These are phyloP conservation scores for Cichlasoma orientale DNA, from an alignment of 2,797 vertebrate genomes.

Conservation along the genomic window DNA sequence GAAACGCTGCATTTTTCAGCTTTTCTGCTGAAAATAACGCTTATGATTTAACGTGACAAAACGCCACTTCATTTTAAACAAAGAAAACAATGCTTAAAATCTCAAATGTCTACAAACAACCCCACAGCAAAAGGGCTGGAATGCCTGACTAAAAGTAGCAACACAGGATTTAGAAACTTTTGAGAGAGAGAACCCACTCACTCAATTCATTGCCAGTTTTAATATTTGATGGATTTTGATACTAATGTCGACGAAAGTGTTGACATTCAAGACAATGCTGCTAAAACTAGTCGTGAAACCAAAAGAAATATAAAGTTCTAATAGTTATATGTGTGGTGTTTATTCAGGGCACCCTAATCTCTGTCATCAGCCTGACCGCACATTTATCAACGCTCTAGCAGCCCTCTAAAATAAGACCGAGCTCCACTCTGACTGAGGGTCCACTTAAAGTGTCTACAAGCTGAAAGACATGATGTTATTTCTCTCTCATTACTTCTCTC, in stretches of 20 bases:
- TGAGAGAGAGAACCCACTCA: background rate
- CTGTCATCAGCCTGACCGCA: conserved; percentile 56
- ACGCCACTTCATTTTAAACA: background rate
- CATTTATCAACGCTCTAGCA: conserved; percentile 50
- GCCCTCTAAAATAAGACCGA: conserved; percentile 68
- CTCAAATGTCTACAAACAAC: background rate
- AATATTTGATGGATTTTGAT: background rate
- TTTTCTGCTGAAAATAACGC: background rate
- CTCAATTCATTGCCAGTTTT: background rate
- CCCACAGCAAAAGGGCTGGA: background rate
- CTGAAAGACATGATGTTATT: conserved; percentile 33
- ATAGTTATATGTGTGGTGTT: conserved; percentile 37
- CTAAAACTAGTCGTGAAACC: conserved; percentile 3
- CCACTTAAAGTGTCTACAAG: conserved; percentile 56
- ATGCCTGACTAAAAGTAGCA: background rate
- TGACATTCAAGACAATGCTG: background rate
- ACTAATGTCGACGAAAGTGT: background rate
- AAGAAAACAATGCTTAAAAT: background rate
- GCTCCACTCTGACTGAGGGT: conserved; percentile 37
- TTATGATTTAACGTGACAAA: background rate
- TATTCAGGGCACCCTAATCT: conserved; percentile 57
- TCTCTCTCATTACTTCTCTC: background rate
- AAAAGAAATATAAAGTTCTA: conserved; percentile 25
- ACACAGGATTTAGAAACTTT: background rate
- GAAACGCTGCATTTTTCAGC: background rate